Evolutionary conservation across 2,113 vertebrate genomes (phyloP).

Genomic region (Anhinga anhinga): DNA sequence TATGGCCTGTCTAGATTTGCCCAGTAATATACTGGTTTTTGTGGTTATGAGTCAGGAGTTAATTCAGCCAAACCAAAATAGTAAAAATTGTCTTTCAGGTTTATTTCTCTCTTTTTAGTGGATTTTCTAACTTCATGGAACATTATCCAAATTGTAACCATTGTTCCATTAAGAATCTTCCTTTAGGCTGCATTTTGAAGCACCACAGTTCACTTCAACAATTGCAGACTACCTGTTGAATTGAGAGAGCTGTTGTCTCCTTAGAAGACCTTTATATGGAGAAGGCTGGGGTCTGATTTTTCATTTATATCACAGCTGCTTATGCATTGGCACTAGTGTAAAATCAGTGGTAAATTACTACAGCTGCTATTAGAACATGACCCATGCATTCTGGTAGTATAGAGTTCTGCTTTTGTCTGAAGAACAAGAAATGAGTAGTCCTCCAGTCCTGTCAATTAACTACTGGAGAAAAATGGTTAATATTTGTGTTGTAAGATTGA

Average conservation of each 20-base stretch:
- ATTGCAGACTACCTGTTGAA: background rate
- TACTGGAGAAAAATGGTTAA: background rate
- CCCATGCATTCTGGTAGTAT: background rate
- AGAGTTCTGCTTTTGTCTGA: background rate
- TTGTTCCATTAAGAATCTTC: background rate
- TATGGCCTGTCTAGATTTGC: background rate
- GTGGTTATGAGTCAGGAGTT: background rate
- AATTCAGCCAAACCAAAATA: background rate
- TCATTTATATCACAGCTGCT: background rate
- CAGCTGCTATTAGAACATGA: background rate
- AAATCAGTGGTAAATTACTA: background rate
- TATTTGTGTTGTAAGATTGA: background rate
- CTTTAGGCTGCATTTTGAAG: background rate
- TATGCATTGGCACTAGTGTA: background rate
- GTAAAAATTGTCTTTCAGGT: background rate
- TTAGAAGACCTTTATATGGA: background rate
- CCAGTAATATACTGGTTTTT: accelerated
- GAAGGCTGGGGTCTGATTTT: background rate
- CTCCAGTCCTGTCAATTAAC: background rate
- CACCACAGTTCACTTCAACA: background rate
- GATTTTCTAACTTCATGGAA: background rate
- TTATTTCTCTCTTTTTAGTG: background rate
- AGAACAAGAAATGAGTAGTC: background rate
- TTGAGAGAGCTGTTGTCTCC: background rate
- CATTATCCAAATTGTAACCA: background rate